Evolutionary conservation across 2,113 vertebrate genomes (phyloP), one percentile per base, ranked within the genome.

Genomic region (Gorsachius goisagi): DNA sequence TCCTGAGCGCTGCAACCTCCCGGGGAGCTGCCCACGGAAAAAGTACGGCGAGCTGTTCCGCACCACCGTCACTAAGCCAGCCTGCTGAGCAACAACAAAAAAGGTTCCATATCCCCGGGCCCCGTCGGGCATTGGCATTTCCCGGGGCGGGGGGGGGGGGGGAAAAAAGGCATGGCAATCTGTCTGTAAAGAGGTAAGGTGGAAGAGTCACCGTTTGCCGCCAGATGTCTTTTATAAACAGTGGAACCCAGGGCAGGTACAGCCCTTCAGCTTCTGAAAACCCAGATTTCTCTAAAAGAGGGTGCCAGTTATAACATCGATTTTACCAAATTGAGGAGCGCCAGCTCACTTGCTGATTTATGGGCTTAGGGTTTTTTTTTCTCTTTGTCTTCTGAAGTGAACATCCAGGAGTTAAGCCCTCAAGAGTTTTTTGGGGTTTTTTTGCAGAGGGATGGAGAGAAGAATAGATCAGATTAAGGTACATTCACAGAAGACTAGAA

Each of bases 1-100:
- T 27, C 12, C 47, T 1, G 45, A 9, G 33, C 5, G 5, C 22
- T 5, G 33, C 17, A 9, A 1, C 15, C 20, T 9, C 15, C 2
- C 21, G 12, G 33, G 45, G 5, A 6, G 17, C 9, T 21, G 26
- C 11, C 14, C 32, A 3, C 4, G 22, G 4, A 3, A 22, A 19
- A 16, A 18, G 9, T 4, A 6, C 1, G 13, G 37, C 2, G 39
- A 13, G 30, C 45, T 12, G 41, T 11, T 49, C 14, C 62, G 35
- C 30, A 7, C 5, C 24, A 2, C 45, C 4, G 8, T 26, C 30
- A 17, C 27, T 16, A n/a, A 24, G 15, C 12, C 11, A 30, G 18
- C 4, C 14, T 13, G 11, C 62, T 11, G 49, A 62, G 15, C 41
- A 49, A 5, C 16, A 26, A 5, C 10, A 39, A 32, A 4, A 23